Evolutionary conservation across 2,888 invertebrate genomes (phyloP), one percentile per base, ranked within the genome.

Genomic region (Peribatodes rhomboidaria): DNA sequence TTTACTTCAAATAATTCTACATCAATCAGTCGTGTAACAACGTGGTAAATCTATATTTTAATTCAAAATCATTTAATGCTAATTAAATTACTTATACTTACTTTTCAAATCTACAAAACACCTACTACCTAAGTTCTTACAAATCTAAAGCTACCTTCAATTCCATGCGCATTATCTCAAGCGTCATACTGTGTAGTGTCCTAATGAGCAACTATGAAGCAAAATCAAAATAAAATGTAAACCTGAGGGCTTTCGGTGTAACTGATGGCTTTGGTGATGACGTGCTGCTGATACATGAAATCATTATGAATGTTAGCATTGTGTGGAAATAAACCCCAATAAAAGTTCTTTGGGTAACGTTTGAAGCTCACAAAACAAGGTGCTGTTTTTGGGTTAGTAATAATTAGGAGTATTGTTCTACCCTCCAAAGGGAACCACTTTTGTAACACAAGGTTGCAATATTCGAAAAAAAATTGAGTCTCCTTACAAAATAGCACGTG

Each of bases 191-290:
- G 64, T 60, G 65, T 31, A 2, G 42, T 60, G 39, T 57, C 16
- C 35, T 53, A 62, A 47, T 53, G 57, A 52, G 65, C 60, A 46
- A 39, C 20, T 46, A 59, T 31, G 33, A 61, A 65, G 67, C 67
- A 67, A 67, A 68, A 68, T 72, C 78, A 75, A 84, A 85, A 84
- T 83, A 74, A 78, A 82, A 84, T 81, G 77, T 82, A 81, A 84
- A 93, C 93, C 93, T 93, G 92, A 93, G 84, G 91, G 81, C 80
- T 93, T 93, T 92, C 93, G 86, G 89, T 93, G 93, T 88, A 92
- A 87, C 88, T 93, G 93, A 91, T 93, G 92, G 84, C 92, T 92
- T 91, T 89, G 92, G 84, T 92, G 91, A 86, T 85, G 92, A 80
- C 91, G 92, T 93, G 93, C 92, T 92, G 93, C 85, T 81, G 89